Conservation (phyloP, 2,797 vertebrate species). For the Taeniopygia guttata region DNA sequence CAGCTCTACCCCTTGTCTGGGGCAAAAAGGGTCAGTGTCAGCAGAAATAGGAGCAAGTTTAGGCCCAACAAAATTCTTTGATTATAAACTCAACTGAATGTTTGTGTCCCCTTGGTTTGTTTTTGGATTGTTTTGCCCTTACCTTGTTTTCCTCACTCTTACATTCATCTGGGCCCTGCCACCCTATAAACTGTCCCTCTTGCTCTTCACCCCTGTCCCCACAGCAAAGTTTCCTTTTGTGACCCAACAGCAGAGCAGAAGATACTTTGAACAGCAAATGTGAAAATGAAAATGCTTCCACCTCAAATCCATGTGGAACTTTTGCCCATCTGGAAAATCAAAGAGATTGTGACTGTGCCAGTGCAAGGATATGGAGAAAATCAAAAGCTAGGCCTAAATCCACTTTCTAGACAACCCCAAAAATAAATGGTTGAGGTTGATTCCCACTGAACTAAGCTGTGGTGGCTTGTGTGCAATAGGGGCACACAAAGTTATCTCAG, state of each 20-base stretch:
- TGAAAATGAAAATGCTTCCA: neutral
- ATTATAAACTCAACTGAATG: neutral
- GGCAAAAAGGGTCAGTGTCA: rapidly evolving
- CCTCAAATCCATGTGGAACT: neutral
- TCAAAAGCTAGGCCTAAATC: neutral
- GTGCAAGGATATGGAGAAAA: neutral
- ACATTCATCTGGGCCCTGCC: neutral
- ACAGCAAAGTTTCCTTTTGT: neutral
- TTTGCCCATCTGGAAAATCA: neutral
- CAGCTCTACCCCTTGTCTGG: neutral
- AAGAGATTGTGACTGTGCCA: neutral
- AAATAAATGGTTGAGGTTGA: neutral
- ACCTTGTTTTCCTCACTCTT: neutral
- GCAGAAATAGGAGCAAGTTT: neutral
- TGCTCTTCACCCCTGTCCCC: neutral
- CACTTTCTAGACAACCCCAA: neutral
- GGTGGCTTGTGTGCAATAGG: neutral
- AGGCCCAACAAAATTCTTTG: neutral
- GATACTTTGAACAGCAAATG: neutral
- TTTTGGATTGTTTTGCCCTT: neutral
- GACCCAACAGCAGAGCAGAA: neutral
- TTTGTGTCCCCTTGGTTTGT: neutral
- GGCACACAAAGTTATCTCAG: neutral
- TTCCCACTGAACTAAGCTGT: neutral
- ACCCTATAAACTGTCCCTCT: neutral